phyloP scores from a whole-genome alignment of 37 sponge, comb jelly and placozoan species.

The Theonella swinhoei region DNA sequence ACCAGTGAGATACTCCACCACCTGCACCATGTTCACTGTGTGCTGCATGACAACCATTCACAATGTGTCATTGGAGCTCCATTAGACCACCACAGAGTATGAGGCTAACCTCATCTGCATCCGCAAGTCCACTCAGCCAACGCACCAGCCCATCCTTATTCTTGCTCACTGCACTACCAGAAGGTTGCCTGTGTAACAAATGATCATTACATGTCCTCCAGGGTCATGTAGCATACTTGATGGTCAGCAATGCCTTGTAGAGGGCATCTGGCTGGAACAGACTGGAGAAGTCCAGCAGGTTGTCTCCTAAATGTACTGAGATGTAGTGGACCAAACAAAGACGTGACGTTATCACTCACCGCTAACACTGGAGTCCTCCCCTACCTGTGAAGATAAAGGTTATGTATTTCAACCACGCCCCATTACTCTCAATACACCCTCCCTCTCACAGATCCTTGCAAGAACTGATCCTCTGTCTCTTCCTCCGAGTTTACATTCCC shows the following conservation, averaged over 20 bases:
- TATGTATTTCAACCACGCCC: not conserved
- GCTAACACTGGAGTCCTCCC: not conserved
- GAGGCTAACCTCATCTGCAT: conserved; percentile 42
- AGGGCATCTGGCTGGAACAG: conserved; percentile 47
- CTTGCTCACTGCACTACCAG: conserved; percentile 10
- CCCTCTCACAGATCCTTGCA: not conserved
- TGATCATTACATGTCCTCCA: not conserved
- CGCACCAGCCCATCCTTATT: conserved; percentile 28
- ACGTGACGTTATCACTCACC: not conserved
- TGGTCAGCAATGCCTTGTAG: conserved; percentile 44
- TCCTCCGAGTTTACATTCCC: conserved; percentile 1
- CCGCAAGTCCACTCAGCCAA: conserved; percentile 45
- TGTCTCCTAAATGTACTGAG: conserved; percentile 19
- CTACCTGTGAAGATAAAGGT: not conserved
- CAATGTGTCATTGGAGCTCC: not conserved
- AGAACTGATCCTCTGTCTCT: not conserved
- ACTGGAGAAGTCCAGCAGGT: conserved; percentile 40
- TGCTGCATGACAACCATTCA: conserved; percentile 1
- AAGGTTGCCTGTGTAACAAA: conserved; percentile 21
- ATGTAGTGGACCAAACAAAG: not conserved
- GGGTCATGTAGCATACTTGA: conserved; percentile 38
- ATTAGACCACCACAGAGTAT: not conserved
- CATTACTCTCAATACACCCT: not conserved
- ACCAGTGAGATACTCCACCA: conserved; percentile 49
- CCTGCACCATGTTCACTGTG: conserved; percentile 44